Percentiles rank a stretch among this genome's conserved stretches.
These are phyloP conservation scores for Euphydryas editha DNA, from an alignment of 2,888 invertebrate genomes.

Conservation along the genomic window DNA sequence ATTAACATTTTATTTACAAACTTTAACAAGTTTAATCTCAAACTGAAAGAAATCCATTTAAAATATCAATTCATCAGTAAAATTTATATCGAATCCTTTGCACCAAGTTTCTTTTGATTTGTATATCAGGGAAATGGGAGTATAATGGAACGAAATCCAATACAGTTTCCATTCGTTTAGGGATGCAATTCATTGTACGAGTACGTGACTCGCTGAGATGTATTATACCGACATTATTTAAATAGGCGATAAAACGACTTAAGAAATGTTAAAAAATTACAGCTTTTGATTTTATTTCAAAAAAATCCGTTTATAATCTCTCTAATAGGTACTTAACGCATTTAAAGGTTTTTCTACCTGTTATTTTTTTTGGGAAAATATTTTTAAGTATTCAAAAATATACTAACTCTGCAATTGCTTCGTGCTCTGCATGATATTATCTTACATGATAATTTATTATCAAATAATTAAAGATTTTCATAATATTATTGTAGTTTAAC, in stretches of 20 bases:
- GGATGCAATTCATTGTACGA: slow-evolving; percentile 9
- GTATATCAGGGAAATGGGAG: slow-evolving; percentile 26
- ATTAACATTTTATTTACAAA: too few relatives aligned
- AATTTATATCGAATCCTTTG: slow-evolving; percentile 17
- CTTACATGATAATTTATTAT: background rate
- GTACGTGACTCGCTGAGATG: background rate
- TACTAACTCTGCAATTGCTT: too few relatives aligned
- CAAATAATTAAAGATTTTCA: background rate
- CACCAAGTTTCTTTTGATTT: slow-evolving; percentile 31
- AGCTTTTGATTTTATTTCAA: slow-evolving; percentile 10
- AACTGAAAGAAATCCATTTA: background rate
- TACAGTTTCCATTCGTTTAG: slow-evolving; percentile 16
- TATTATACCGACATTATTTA: slow-evolving; percentile 9
- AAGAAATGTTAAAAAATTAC: slow-evolving; percentile 20
- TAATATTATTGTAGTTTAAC: too few relatives aligned
- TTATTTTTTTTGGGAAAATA: too few relatives aligned
- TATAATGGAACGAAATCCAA: slow-evolving; percentile 32
- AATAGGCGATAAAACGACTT: slow-evolving; percentile 21
- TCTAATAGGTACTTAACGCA: background rate
- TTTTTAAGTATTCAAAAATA: too few relatives aligned
- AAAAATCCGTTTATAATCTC: background rate
- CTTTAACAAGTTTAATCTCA: background rate
- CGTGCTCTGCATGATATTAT: too few relatives aligned
- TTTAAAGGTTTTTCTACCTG: background rate
- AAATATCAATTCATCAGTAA: slow-evolving; percentile 2